Percentiles rank a stretch among this genome's conserved stretches.
phyloP scores from a whole-genome alignment of 2,888 invertebrate genomes.

The Stenoptilia bipunctidactyla region DNA sequence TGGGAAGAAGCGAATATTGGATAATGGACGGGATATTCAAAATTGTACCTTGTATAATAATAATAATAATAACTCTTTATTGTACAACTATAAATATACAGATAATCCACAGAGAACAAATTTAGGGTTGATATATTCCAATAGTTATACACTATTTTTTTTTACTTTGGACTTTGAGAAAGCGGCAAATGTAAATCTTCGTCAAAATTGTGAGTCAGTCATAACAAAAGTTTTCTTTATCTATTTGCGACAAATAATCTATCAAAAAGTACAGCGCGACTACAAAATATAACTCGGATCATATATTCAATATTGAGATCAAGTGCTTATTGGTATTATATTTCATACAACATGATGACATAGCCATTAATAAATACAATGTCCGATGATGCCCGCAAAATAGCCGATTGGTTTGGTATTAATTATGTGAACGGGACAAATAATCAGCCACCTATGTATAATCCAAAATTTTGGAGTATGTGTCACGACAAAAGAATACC shows the following conservation, averaged over 20 bases:
- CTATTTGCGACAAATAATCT: conserved; percentile 12
- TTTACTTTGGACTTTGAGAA: conserved; percentile 13
- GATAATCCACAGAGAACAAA: too few species aligned
- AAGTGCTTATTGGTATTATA: conserved; percentile 7
- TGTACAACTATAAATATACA: too few species aligned
- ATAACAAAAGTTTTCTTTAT: conserved; percentile 12
- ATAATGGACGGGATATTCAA: too few species aligned
- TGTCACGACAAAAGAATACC: too few species aligned
- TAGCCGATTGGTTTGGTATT: conserved; percentile 6
- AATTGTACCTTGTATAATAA: too few species aligned
- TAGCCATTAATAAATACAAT: conserved; percentile 5
- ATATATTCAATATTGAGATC: conserved; percentile 5
- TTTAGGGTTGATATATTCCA: too few species aligned
- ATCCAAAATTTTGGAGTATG: too few species aligned
- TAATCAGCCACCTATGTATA: conserved; percentile 4
- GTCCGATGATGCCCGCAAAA: conserved; percentile 6
- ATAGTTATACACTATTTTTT: too few species aligned
- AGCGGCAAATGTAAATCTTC: conserved; percentile 7
- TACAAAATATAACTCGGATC: conserved; percentile 6
- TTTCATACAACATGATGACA: conserved; percentile 5
- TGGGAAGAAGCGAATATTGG: too few species aligned
- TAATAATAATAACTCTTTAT: too few species aligned
- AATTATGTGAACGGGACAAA: conserved; percentile 6
- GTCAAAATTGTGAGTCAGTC: conserved; percentile 9
- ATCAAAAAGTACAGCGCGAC: conserved; percentile 7